Evolutionary conservation across 1,140 invertebrate genomes (phyloP), one percentile per base, ranked within the genome.

Genomic region (Drosophila punjabiensis): DNA sequence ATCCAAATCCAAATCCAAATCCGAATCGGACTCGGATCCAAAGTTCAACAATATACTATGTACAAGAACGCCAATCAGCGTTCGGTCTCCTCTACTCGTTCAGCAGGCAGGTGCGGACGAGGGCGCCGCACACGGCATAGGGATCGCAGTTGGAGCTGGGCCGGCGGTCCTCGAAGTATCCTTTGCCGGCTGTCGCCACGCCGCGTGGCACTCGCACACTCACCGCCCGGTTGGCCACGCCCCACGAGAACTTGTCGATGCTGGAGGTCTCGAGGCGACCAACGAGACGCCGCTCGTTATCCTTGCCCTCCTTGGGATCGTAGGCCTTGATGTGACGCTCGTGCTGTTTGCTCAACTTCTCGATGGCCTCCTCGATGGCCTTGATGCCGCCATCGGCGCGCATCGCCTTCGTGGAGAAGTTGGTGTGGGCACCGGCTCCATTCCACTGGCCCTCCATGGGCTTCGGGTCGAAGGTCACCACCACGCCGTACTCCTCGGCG

Each of bases 81-180:
- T 8, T 13, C 52, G 10, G 7, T 9, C 2, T 14, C 7, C 10
- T 55, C 52, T 87, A 91, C 63, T 92, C 89, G 93, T 94, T 96
- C 94, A 85, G 95, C 93, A 96, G 93, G 79, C 95, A 95, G n/a
- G 96, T 97, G 66, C 96, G 94, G 1, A 97, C 94, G 5, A 97
- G 90, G 5, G 95, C 95, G 69, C 96, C 94, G 56, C 94, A 94
- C 1, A 97, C 96, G 10, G 94, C 93, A 91, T 98, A 98, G 0
- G 97, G 98, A 93, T 98, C 97, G 91, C 97, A 97, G 91, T 98
- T 98, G 66, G 97, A 97, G 41, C 97, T 95, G 13, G 98, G 97
- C 85, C 97, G 94, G 50, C 97, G 94, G 93, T 98, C 97, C 92
- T 98, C 97, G 32, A 98, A 94, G 84, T 98, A 98, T 4, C 97